Percentiles rank a stretch among this genome's conserved stretches.
These are phyloP conservation scores for Limosa lapponica DNA, from an alignment of 2,797 vertebrate genomes.

Conservation along the genomic window DNA sequence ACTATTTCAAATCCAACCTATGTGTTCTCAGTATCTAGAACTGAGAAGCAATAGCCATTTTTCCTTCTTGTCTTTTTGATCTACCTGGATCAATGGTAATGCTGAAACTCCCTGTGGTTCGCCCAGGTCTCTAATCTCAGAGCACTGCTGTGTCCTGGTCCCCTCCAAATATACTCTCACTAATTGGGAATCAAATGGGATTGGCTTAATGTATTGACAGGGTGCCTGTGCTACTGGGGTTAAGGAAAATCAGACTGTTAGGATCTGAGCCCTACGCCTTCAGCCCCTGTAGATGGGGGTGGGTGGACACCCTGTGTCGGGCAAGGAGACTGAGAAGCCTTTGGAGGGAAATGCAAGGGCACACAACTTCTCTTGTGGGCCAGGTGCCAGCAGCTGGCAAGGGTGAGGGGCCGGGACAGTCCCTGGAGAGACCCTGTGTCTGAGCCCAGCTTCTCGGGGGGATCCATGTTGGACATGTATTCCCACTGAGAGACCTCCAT, in stretches of 20 bases:
- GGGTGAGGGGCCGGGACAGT: not conserved
- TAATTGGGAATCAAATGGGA: not conserved
- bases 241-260: not conserved
- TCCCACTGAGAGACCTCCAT: not conserved
- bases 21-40: fast-evolving
- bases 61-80: not conserved
- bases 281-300: not conserved
- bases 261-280: not conserved
- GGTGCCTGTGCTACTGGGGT: not conserved
- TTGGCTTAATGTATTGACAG: not conserved
- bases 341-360: not conserved
- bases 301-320: fast-evolving
- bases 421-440: fast-evolving
- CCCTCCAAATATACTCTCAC: not conserved
- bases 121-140: not conserved
- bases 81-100: fast-evolving
- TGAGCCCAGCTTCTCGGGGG: fast-evolving
- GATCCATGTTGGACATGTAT: fast-evolving
- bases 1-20: not conserved
- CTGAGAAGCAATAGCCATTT: not conserved
- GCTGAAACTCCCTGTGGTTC: not conserved
- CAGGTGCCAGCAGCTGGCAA: not conserved
- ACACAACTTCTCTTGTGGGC: not conserved
- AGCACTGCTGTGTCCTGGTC: not conserved
- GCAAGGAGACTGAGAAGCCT: not conserved